phyloP scores from a whole-genome alignment of 2,113 vertebrate species.

The Entomyzon cyanotis region DNA sequence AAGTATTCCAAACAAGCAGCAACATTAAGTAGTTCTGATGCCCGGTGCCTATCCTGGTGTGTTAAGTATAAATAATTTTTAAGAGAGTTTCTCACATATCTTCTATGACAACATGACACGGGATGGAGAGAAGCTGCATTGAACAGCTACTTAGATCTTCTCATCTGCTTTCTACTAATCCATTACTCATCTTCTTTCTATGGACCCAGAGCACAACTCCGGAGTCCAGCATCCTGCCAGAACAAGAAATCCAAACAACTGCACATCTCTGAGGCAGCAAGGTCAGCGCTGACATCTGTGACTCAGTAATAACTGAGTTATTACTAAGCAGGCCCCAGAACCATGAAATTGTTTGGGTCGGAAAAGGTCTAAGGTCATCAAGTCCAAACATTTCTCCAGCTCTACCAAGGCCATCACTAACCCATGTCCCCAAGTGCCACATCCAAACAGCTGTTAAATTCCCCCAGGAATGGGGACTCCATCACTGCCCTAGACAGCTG shows the following conservation, averaged over 20 bases:
- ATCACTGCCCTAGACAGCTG: background rate
- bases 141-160: background rate
- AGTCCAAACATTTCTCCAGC: background rate
- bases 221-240: rapidly evolving
- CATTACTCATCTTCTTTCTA: background rate
- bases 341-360: background rate
- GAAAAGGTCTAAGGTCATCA: background rate
- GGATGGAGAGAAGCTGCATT: background rate
- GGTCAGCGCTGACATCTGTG: background rate
- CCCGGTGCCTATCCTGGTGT: background rate
- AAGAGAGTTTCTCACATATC: background rate
- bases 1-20: background rate
- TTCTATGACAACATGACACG: background rate
- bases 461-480: background rate
- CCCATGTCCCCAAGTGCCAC: background rate
- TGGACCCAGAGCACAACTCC: background rate
- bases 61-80: background rate
- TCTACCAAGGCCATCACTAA: background rate
- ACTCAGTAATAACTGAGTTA: background rate
- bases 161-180: background rate
- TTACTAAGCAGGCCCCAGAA: background rate
- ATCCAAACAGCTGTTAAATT: background rate
- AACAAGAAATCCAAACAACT: background rate
- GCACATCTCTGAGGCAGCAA: background rate
- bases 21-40: background rate